Base-by-base conservation (phyloP, 2,888 invertebrate genomes). In the Unio pictorum region DNA sequence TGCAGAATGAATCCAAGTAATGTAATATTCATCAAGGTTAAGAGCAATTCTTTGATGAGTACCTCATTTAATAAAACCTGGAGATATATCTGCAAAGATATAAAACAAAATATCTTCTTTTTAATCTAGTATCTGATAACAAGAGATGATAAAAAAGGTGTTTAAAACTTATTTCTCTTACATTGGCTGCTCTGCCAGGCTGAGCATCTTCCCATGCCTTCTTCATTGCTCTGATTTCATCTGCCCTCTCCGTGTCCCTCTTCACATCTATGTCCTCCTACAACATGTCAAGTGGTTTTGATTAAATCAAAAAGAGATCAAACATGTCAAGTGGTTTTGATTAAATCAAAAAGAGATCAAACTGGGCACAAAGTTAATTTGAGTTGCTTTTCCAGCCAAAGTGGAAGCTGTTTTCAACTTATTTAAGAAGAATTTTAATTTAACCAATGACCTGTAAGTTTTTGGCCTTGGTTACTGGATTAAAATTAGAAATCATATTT, bases 151-250 rank as follows among this genome's bases (percentile, higher is more conserved):
- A 17, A 23, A 4, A 23, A 11, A 11, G 2, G 59, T 23, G 15
- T 30, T 64, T 28, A 18, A 56, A 45, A 45, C 8, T 17, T 23
- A 7, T 61, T 23, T 23, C 26, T 26, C 64, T 55, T 71, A 86
- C 88, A 81, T 90, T 90, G 55, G 88, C 89, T 57, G 90, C 89
- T n/a, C 90, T 71, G 3, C 89, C 90, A 7, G 89, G 89, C 68
- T 90, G 88, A 17, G 89, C 88, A 70, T 88, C 89, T 69, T 90
- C 90, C 90, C 90, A 90, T 1, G 89, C 89, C 74, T 85, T 88
- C 84, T 90, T 90, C 81, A 89, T 83, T 15, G 89, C 88, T 60
- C 87, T 74, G 62, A 90, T 89, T 76, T 90, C 87, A 79, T 90
- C 89, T 6, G 87, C 87, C 69, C 89, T 78, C 79, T 90, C 89